Base-by-base conservation (phyloP, 2,113 vertebrate genomes). In the Lonchura striata region DNA sequence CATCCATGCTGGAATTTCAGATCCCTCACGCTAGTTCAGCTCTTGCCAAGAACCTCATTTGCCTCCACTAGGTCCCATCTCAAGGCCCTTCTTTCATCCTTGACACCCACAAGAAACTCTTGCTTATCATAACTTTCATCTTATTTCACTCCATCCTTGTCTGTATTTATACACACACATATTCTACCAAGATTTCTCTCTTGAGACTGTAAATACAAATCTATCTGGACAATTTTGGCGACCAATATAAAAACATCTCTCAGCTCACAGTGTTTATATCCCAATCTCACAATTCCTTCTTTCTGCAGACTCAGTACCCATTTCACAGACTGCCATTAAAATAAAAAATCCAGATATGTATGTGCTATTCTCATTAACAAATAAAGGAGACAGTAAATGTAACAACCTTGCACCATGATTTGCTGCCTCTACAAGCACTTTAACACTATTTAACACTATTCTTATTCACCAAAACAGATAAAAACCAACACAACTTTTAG, bases 21-120 rank as follows among this genome's bases (percentile, higher is more conserved):
- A 63, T 47, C 18, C 10, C 28, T 82, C 60, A 6, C 0, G 0
- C 25, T 20, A 19, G 25, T 61, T 79, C 1, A 3, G 33, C 47
- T 71, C 39, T 39, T 60, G 33, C 39, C 54, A 69, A 44, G 56
- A 23, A 6, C 30, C 15, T 91, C 44, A 8, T 17, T 28, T 27
- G 7, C 39, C 59, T 81, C 54, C 13, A 44, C 42, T n/a, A 44
- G 4, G 8, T 59, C n/a, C 7, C 39, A n/a, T 50, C 70, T 89
- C 74, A 56, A 66, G 21, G 19, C 14, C 15, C 4, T 60, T 71
- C n/a, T 69, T 85, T 72, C 3, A 0, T 1, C 24, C 31, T 31
- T 41, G 31, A 84, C 22, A 61, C 28, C 15, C 37, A 47, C 19
- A 52, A 86, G 46, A 68, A 77, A 31, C 5, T 11, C 20, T 13